Evolutionary conservation across 1,140 invertebrate genomes (phyloP), one percentile per base, ranked within the genome.

Genomic region (Trichomalopsis sarcophagae): DNA sequence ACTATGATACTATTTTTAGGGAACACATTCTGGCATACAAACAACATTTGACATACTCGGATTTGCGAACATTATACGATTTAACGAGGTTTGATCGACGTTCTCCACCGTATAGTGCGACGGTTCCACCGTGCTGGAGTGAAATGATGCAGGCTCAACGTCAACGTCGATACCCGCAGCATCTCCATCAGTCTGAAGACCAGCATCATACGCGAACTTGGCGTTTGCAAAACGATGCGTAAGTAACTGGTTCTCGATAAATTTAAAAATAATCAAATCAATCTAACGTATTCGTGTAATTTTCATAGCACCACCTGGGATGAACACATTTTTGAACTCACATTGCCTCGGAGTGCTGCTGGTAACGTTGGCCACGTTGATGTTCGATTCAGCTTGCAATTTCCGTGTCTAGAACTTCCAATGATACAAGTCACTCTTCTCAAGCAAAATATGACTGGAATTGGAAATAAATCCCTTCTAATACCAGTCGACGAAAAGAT

Each of bases 71-170:
- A 6, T 91, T 96, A 0, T 95, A 96, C 82, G 94, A 95, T 82
- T 91, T 96, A 11, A 96, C 95, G 6, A 92, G 94, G 87, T 96
- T 96, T 93, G 95, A 95, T 92, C 91, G 94, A 90, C 89, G 95
- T 90, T 92, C 94, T 91, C 87, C 95, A 2, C 91, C 95, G 4
- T 98, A 97, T 90, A 96, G 96, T 77, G 97, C 97, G 9, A 97
- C 97, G n/a, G 97, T 98, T 0, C 97, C 97, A 2, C 96, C 97
- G 40, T 98, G 97, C 92, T 98, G 97, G 98, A 96, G 95, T 86
- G 97, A 98, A 94, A 95, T 98, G 89, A 97, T 97, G 88, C 97
- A 98, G 85, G 97, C 97, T 27, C 97, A 98, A 90, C 95, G 97
- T 84, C 97, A 98, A 86, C 94, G 97, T 17, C 95, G 96, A 23